Conservation (phyloP, 2,888 invertebrate species). For the Tillus elongatus region DNA sequence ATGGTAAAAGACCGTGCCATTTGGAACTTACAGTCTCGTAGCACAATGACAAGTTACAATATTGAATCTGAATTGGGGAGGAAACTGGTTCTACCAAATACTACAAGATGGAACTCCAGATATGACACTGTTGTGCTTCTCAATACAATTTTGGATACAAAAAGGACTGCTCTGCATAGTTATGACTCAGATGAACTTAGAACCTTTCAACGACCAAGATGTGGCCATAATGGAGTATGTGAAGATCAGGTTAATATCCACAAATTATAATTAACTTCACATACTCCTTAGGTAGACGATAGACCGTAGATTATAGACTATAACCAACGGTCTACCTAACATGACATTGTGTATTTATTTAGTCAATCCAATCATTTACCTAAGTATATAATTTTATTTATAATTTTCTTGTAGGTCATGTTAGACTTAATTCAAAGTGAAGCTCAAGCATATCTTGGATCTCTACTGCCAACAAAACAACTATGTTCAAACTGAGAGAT, state of each 20-base stretch:
- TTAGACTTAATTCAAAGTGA: too few relatives aligned
- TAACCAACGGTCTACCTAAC: too few relatives aligned
- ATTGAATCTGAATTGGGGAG: slow-evolving; percentile 17
- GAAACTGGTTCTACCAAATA: slow-evolving; percentile 19
- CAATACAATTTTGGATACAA: slow-evolving; percentile 18
- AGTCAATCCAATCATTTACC: too few relatives aligned
- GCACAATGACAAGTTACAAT: slow-evolving; percentile 17
- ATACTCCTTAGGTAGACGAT: too few relatives aligned
- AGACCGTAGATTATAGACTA: too few relatives aligned
- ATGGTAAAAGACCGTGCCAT: slow-evolving; percentile 20
- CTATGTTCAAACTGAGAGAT: too few relatives aligned
- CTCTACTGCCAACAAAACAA: too few relatives aligned
- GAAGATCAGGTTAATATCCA: slow-evolving; percentile 12
- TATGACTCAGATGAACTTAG: slow-evolving; percentile 14
- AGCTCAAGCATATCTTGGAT: too few relatives aligned
- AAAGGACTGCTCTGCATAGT: slow-evolving; percentile 20
- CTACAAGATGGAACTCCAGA: slow-evolving; percentile 17
- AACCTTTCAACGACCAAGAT: slow-evolving; percentile 20
- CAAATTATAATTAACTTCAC: not conserved
- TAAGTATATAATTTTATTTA: too few relatives aligned
- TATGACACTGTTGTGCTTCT: slow-evolving; percentile 18
- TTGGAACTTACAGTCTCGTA: slow-evolving; percentile 20
- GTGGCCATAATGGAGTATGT: slow-evolving; percentile 19
- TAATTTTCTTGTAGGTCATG: too few relatives aligned
- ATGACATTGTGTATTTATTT: too few relatives aligned